Base-by-base conservation (phyloP, 1,140 invertebrate genomes). In the Drosophila fuyamai region DNA sequence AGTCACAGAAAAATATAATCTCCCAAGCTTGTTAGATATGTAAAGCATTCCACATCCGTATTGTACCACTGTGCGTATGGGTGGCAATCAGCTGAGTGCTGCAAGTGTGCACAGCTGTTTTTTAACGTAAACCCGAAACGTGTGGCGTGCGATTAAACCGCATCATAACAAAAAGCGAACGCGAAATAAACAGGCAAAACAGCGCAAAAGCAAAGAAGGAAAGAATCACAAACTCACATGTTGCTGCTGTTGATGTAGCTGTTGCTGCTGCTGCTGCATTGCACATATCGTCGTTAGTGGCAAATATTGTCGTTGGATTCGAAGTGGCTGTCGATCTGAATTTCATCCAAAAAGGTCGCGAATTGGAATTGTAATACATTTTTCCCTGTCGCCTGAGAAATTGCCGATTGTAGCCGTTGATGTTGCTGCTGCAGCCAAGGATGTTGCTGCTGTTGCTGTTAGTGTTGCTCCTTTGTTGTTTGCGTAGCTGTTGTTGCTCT, bases 291-390 rank as follows among this genome's bases (percentile, higher is more conserved):
- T 38, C 53, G 62, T 46, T 76, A 48, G 23, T 66, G 59, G 35
- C 35, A 32, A 23, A 46, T n/a, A 7, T 53, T 41, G 32, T 53
- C n/a, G 14, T 41, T 46, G 14, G 13, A 27, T 48, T 56, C 10
- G 40, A 10, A 48, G 54, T 29, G 50, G 29, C 44, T 38, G 53
- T 48, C 38, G 44, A 47, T 48, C 40, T 50, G 27, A 14, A 56
- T 50, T 59, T 63, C 14, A 62, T 36, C 68, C 81, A 75, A 50
- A 73, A 74, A 14, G 65, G 47, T 60, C 67, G 56, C 13, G 71
- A 46, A 44, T 88, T 82, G 18, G 66, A 73, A 44, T 88, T 86
- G 53, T 82, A 83, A 76, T 73, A 86, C 82, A 82, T 83, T 72
- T 76, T 86, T 12, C 46, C 48, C 27, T 51, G 70, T 13, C 71